phyloP scores from a whole-genome alignment of 2,888 invertebrate species.

The Drosophila multiciliata region DNA sequence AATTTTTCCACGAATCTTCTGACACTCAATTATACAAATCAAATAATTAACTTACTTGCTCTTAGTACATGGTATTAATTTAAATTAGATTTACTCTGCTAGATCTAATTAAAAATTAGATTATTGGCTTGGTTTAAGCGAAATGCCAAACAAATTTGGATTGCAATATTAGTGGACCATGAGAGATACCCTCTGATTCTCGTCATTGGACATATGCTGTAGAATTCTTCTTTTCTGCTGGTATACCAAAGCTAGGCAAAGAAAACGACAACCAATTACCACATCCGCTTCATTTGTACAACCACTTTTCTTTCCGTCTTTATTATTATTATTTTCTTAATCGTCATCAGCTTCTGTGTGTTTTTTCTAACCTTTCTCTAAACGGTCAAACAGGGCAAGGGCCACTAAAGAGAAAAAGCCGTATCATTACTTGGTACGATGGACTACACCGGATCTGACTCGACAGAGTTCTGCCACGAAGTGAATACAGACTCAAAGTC shows the following conservation, averaged over 20 bases:
- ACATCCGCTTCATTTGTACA: conserved; percentile 73
- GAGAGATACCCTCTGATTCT: background rate
- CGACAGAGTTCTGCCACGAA: conserved; percentile 25
- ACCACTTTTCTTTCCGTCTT: conserved; percentile 35
- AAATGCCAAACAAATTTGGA: background rate
- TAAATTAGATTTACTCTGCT: background rate
- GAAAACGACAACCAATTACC: conserved; percentile 64
- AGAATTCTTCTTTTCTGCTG: background rate
- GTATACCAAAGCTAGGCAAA: background rate
- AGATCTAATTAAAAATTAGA: background rate
- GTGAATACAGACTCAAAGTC: background rate
- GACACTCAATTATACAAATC: background rate
- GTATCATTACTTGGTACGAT: conserved; percentile 10
- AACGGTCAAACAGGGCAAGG: conserved; percentile 20
- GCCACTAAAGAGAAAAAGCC: background rate
- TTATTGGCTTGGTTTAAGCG: background rate
- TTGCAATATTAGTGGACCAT: background rate
- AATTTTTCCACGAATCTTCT: background rate
- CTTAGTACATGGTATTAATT: no score
- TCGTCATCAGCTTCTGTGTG: conserved; percentile 41
- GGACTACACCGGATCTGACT: conserved; percentile 26
- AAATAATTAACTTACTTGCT: background rate
- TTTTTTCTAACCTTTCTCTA: conserved; percentile 38
- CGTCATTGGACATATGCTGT: background rate
- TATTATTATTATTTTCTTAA: conserved; percentile 17